phyloP scores from a whole-genome alignment of 1,140 invertebrate species.

The Prorops nasuta region DNA sequence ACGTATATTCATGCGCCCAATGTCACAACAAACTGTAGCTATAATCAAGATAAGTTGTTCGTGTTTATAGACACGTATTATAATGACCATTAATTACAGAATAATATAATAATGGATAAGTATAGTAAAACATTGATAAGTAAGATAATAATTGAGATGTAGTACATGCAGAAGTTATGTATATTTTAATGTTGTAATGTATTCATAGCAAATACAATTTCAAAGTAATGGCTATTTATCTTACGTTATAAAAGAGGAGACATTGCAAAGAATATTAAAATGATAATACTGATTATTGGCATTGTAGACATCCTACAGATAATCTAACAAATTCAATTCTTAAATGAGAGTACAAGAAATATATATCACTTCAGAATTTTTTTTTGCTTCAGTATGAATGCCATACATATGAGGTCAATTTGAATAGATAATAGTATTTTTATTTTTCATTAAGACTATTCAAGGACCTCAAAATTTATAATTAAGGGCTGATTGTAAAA shows the following conservation, averaged over 20 bases:
- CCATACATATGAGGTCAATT: no score
- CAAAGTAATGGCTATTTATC: slow-evolving; percentile 25
- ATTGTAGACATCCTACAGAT: slow-evolving; percentile 11
- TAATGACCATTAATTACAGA: slow-evolving; percentile 31
- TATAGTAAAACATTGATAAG: slow-evolving; percentile 19
- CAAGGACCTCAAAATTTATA: no score
- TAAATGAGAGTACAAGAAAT: slow-evolving; percentile 2
- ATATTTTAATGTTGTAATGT: slow-evolving; percentile 52
- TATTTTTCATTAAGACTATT: no score
- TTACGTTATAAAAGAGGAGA: no score
- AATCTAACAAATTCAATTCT: no score
- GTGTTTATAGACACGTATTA: slow-evolving; percentile 26
- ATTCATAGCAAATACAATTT: slow-evolving; percentile 43
- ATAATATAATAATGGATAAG: slow-evolving; percentile 22
- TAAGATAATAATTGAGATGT: slow-evolving; percentile 31
- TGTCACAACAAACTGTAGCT: slow-evolving; percentile 25
- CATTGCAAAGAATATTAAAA: no score
- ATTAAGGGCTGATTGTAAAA: no score
- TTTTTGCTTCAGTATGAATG: slow-evolving; percentile 11
- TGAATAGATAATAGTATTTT: no score
- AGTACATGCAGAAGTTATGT: slow-evolving; percentile 45
- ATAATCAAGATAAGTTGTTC: slow-evolving; percentile 26
- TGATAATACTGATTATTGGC: slow-evolving; percentile 14
- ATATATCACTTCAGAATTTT: slow-evolving; percentile 1
- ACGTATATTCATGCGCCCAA: slow-evolving; percentile 38